A percentile compares a stretch with the other conserved stretches of the same genome.
Evolutionary conservation across 2,797 vertebrate genomes (phyloP).

Genomic region (Chloroceryle inda): DNA sequence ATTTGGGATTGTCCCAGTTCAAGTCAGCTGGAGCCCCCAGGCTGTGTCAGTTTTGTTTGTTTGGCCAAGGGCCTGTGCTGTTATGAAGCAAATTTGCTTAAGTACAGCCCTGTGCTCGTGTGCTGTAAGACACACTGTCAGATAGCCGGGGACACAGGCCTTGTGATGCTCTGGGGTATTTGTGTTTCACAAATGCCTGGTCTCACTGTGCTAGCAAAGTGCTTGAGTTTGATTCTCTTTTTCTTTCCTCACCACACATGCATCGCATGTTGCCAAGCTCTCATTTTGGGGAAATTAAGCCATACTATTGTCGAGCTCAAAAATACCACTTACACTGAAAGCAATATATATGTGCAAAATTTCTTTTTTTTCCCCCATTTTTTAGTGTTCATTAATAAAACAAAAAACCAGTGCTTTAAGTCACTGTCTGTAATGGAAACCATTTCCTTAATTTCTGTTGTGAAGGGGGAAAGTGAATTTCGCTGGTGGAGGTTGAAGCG

Average conservation of each 20-base stretch:
- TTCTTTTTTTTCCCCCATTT: no score
- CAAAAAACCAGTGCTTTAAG: background rate
- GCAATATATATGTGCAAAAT: background rate
- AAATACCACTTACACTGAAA: background rate
- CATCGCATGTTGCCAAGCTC: background rate
- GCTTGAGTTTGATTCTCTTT: background rate
- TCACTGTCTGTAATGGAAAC: background rate
- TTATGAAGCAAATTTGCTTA: fast-evolving
- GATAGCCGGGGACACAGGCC: no score
- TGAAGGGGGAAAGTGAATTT: background rate
- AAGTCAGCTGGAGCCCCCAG: background rate
- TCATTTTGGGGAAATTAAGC: background rate
- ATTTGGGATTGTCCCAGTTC: fast-evolving
- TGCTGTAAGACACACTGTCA: background rate
- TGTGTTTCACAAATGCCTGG: background rate
- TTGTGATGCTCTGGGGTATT: background rate
- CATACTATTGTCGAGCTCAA: background rate
- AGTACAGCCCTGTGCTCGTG: fast-evolving
- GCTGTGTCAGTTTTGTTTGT: background rate
- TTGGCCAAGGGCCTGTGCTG: background rate
- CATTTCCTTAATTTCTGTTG: background rate
- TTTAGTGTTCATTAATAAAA: background rate
- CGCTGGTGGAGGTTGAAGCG: background rate
- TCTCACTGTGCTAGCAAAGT: background rate
- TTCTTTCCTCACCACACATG: fast-evolving